Evolutionary conservation across 2,888 invertebrate genomes (phyloP).

Genomic region (Ophion obscuratus): DNA sequence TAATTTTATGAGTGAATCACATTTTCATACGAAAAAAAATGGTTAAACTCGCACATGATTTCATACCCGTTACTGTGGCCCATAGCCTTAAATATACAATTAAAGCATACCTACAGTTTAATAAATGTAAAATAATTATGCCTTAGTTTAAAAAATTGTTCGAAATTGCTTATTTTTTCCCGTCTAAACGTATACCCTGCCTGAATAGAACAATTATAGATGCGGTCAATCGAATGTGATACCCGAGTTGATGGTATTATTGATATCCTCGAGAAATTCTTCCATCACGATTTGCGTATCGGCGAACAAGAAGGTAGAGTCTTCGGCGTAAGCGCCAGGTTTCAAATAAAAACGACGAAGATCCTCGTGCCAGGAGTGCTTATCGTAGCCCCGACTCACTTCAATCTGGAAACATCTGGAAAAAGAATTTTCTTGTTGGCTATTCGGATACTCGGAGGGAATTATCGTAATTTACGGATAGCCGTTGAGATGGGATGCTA

Average conservation of each 20-base stretch:
- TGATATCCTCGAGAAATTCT: slow-evolving; percentile 96
- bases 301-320: slow-evolving; percentile 94
- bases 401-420: slow-evolving; percentile 94
- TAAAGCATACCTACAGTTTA: no score
- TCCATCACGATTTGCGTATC: slow-evolving; percentile 96
- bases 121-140: no score
- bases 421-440: neutral
- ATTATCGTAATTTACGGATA: slow-evolving; percentile 87
- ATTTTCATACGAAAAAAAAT: no score
- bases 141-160: no score
- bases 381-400: slow-evolving; percentile 93
- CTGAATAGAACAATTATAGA: neutral
- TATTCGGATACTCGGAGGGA: neutral
- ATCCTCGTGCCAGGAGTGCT: slow-evolving; percentile 93
- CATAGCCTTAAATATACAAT: no score
- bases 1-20: no score
- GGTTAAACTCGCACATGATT: no score
- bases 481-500: slow-evolving; percentile 93
- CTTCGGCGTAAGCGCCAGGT: slow-evolving; percentile 90
- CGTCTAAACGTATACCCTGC: no score
- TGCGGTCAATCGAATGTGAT: slow-evolving; percentile 28
- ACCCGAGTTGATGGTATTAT: slow-evolving; percentile 96
- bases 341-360: slow-evolving; percentile 91
- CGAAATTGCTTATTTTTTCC: no score
- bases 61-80: no score